phyloP scores from a whole-genome alignment of 2,888 invertebrate species.

The Axea sp. region DNA sequence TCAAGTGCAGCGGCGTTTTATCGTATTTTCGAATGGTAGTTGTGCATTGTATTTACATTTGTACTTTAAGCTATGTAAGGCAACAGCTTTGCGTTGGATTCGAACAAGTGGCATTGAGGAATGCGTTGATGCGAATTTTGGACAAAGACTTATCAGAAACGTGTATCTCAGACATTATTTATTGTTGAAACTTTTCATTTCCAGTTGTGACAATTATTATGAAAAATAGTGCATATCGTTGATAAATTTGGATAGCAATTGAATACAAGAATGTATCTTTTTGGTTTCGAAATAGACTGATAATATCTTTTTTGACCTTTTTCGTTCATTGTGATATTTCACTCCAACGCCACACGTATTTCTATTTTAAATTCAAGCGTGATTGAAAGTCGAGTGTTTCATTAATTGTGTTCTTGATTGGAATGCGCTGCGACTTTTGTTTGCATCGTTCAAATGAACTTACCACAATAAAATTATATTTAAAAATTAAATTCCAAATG shows the following conservation, averaged over 20 bases:
- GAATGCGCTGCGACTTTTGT: constrained; percentile 32
- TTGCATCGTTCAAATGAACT: constrained; percentile 15
- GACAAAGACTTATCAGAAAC: constrained; percentile 2
- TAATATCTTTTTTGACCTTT: constrained; percentile 1
- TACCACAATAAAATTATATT: constrained; percentile 21
- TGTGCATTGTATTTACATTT: constrained; percentile 33
- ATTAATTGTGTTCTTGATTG: constrained; percentile 42
- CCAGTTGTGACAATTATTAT: constrained; percentile 30
- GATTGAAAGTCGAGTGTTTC: constrained; percentile 31
- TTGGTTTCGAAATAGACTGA: neutral
- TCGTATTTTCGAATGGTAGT: constrained; percentile 4
- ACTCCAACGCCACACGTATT: constrained; percentile 6
- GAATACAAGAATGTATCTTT: constrained; percentile 7
- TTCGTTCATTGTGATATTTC: constrained; percentile 9
- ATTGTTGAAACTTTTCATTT: constrained; percentile 15
- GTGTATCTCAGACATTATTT: constrained; percentile 18
- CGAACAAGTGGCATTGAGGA: constrained; percentile 38
- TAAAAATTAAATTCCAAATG: neutral
- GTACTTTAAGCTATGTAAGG: constrained; percentile 12
- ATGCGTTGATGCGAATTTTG: constrained; percentile 16
- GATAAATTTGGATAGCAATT: constrained; percentile 7
- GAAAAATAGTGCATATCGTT: constrained; percentile 3
- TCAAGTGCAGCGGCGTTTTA: constrained; percentile 29
- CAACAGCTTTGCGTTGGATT: constrained; percentile 31
- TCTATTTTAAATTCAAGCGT: constrained; percentile 39